These are phyloP conservation scores for Tetrao urogallus DNA, from an alignment of 2,113 vertebrate genomes.

Conservation along the genomic window DNA sequence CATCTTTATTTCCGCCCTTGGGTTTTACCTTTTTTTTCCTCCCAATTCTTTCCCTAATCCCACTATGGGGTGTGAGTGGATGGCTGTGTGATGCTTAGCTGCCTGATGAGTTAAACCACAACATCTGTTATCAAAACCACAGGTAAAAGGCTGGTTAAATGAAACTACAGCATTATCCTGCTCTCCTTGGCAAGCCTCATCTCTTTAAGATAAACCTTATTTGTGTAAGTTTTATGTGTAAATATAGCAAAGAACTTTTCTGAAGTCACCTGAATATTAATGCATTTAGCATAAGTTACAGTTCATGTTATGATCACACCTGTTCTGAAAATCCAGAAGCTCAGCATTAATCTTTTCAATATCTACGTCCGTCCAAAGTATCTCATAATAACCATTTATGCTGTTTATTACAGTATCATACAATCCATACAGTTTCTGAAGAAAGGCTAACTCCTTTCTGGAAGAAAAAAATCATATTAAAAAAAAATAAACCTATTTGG, in stretches of 20 bases:
- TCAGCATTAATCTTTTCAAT: constrained; percentile 83
- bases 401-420: constrained; percentile 80
- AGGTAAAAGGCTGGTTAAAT: not conserved
- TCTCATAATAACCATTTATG: constrained; percentile 80
- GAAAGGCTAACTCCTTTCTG: constrained; percentile 80
- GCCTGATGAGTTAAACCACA: not conserved
- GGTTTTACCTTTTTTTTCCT: not conserved
- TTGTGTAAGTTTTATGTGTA: not conserved
- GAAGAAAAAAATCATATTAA: not conserved
- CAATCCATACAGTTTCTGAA: constrained; percentile 83
- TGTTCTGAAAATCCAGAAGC: constrained; percentile 80
- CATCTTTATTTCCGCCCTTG: not conserved
- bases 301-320: constrained; percentile 34
- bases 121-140: not conserved
- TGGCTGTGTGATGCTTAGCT: not conserved
- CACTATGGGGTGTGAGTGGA: not conserved
- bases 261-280: not conserved
- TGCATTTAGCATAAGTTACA: not conserved
- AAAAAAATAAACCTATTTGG: not conserved
- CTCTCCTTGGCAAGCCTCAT: not conserved
- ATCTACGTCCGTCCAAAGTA: constrained; percentile 82
- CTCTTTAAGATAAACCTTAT: not conserved
- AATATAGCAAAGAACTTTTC: not conserved
- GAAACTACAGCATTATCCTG: not conserved
- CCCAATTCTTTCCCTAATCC: not conserved